Percentiles rank a stretch among this genome's conserved stretches.
These are phyloP conservation scores for Nothobranchius kuhntae DNA, from an alignment of 2,113 vertebrate species.

Conservation along the genomic window DNA sequence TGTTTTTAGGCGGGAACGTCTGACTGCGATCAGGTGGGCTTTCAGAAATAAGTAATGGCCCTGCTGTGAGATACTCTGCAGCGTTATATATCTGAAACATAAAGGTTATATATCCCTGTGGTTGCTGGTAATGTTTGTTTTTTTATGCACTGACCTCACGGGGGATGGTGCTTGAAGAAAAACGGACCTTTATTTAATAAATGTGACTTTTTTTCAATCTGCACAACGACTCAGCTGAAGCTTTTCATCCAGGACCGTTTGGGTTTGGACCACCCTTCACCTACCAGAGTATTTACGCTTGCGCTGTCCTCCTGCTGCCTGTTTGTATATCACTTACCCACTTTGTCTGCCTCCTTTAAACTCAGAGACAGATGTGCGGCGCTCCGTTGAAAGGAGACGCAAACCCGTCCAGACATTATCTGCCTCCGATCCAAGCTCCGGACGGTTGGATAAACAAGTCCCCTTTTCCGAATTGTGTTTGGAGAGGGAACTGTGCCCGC, in stretches of 20 bases:
- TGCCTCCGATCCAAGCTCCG: conserved; percentile 64
- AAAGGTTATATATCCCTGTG: conserved; percentile 73
- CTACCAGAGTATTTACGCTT: conserved; percentile 55
- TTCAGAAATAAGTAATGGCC: conserved; percentile 79
- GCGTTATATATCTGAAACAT: conserved; percentile 71
- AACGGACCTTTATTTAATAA: conserved; percentile 51
- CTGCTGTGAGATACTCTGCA: conserved; percentile 62
- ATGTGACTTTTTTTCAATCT: too few species aligned
- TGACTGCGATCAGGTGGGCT: conserved; percentile 65
- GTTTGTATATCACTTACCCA: conserved; percentile 57
- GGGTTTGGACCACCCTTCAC: conserved; percentile 17
- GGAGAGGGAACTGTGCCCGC: conserved; percentile 68
- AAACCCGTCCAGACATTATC: conserved; percentile 71
- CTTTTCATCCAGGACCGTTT: conserved; percentile 12
- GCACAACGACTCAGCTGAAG: neutral
- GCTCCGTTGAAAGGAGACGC: conserved; percentile 42
- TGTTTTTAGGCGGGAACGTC: conserved; percentile 51
- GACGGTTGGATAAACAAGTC: conserved; percentile 72
- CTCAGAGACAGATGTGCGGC: conserved; percentile 68
- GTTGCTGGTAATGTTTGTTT: conserved; percentile 57
- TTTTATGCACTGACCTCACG: conserved; percentile 49
- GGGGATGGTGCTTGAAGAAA: conserved; percentile 23
- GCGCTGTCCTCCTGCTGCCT: conserved; percentile 20
- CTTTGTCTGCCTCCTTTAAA: conserved; percentile 23
- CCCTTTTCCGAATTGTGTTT: conserved; percentile 74